A percentile compares a stretch with the other conserved stretches of the same genome.
Conservation (phyloP, 1,140 invertebrate genomes). For the Megalopta genalis region DNA sequence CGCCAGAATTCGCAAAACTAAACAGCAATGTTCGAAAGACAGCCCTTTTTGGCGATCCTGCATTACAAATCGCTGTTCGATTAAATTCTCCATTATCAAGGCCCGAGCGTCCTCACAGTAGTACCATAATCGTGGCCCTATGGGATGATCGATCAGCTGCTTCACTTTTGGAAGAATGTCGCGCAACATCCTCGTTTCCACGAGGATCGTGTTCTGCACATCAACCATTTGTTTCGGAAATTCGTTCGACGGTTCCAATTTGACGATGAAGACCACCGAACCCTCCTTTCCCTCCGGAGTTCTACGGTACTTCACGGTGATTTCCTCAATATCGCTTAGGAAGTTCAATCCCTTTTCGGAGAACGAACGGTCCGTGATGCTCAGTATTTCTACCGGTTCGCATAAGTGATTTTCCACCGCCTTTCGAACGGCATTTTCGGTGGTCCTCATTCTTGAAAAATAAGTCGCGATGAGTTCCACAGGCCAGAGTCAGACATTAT, state of each 20-base stretch:
- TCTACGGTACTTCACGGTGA: background rate
- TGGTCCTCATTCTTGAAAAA: background rate
- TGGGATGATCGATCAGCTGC: background rate
- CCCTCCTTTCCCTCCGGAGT: background rate
- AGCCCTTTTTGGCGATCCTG: constrained; percentile 76
- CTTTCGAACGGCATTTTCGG: background rate
- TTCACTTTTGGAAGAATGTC: constrained; percentile 51
- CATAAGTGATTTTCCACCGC: background rate
- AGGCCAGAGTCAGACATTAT: too few species aligned
- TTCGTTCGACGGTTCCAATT: constrained; percentile 35
- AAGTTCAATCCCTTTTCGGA: constrained; percentile 10
- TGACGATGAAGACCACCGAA: constrained; percentile 36
- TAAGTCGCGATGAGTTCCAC: too few species aligned
- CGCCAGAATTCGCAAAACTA: constrained; percentile 79
- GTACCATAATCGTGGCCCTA: constrained; percentile 53
- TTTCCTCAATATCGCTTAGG: constrained; percentile 9
- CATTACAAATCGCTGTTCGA: constrained; percentile 75
- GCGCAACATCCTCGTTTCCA: constrained; percentile 42
- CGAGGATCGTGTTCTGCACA: constrained; percentile 39
- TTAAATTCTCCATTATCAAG: constrained; percentile 78
- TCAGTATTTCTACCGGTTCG: background rate
- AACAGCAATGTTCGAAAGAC: constrained; percentile 72
- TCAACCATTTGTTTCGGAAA: background rate
- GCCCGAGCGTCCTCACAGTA: constrained; percentile 56
- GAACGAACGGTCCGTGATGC: background rate